Evolutionary conservation across 2,888 invertebrate species (phyloP), one percentile per base, ranked within the genome.

Genomic region (Aromia moschata): DNA sequence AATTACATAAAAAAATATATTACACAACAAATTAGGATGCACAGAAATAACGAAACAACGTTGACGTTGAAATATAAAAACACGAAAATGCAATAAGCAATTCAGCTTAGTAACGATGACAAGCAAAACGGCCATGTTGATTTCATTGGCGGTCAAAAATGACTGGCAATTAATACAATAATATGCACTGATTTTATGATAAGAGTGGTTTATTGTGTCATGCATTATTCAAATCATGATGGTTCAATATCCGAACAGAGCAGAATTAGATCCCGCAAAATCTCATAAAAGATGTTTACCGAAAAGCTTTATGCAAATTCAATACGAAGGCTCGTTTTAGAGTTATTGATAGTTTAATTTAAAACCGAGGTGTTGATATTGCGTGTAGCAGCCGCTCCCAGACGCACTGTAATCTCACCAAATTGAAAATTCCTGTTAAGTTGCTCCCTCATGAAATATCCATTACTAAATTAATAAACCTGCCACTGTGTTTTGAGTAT

Each of bases 361-460:
- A 62, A 62, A 58, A 47, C 44, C 38, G 56, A 60, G 62, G 56
- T 55, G 62, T 55, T 61, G 59, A 60, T 66, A 68, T 65, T 63
- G 62, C 64, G 58, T 66, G 64, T 56, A 61, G 53, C 67, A 68
- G 69, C 67, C 66, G 69, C 67, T 61, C 68, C 67, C 63, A 40
- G 17, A 40, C 40, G 52, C 46, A 44, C 44, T 45, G 41, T 52
- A 58, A 58, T 58, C 51, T 52, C 40, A 31, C 47, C 71, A 77
- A 77, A 77, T 76, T 76, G 77, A 77, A 77, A 77, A 76, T 75
- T 75, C 75, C 73, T 75, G 76, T 75, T 74, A 70, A 74, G 68
- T 71, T 69, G 70, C 72, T 71, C 74, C 73, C 73, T 73, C 74
- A 64, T 75, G 67, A 73, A 76, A 76, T 73, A 73, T 72, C 76